phyloP scores from a whole-genome alignment of 2,113 vertebrate genomes.

The Prietella phreatophila region DNA sequence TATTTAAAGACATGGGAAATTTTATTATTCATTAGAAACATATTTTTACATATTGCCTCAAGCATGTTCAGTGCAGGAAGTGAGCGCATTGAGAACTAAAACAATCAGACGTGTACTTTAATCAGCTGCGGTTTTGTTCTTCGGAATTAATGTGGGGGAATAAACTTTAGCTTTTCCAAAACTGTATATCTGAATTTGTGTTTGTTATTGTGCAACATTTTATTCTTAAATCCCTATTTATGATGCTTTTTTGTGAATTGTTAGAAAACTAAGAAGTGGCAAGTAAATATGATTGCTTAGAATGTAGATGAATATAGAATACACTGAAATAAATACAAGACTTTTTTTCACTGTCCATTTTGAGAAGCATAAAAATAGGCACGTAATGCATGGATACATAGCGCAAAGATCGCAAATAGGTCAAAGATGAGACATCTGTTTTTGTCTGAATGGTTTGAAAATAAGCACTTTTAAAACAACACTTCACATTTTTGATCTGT shows the following conservation, averaged over 20 bases:
- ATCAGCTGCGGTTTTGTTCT: constrained; percentile 30
- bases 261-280: neutral
- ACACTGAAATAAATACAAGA: neutral
- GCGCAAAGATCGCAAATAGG: neutral
- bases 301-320: neutral
- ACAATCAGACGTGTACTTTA: constrained; percentile 34
- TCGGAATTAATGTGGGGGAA: neutral
- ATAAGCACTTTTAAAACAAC: neutral
- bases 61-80: constrained; percentile 8
- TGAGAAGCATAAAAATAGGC: neutral
- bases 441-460: neutral
- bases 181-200: neutral
- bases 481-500: neutral
- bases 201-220: neutral
- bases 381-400: neutral
- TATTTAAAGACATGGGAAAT: constrained; percentile 38
- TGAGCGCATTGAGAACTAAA: constrained; percentile 25
- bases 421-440: neutral
- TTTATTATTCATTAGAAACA: constrained; percentile 50
- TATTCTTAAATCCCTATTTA: neutral
- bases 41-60: constrained; percentile 26
- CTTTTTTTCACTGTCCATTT: neutral
- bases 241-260: neutral
- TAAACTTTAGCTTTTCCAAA: neutral
- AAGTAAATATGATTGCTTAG: neutral